A percentile compares a stretch with the other conserved stretches of the same genome.
These are phyloP conservation scores for Scophthalmus maximus DNA, from an alignment of 2,113 vertebrate genomes.

Conservation along the genomic window DNA sequence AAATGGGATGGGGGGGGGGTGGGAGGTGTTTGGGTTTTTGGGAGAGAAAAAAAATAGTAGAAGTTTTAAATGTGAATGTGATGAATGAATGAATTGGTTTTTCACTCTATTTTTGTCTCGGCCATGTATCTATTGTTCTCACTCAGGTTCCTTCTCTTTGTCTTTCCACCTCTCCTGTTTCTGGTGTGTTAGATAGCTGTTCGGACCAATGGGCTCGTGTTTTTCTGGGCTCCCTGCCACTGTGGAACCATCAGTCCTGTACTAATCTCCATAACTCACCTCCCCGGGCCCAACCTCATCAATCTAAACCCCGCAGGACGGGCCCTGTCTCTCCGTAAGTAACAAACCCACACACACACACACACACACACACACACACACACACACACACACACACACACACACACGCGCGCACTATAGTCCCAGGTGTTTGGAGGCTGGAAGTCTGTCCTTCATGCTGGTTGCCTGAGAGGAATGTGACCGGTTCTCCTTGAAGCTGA, in stretches of 20 bases:
- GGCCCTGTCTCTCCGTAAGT: constrained; percentile 37
- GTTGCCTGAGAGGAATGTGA: constrained; percentile 40
- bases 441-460: constrained; percentile 63
- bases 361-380: too few relatives aligned
- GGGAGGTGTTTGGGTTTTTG: background rate
- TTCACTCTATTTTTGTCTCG: constrained; percentile 42
- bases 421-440: constrained; percentile 60
- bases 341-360: constrained; percentile 26
- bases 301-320: constrained; percentile 70
- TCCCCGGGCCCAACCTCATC: constrained; percentile 69
- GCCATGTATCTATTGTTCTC: constrained; percentile 51
- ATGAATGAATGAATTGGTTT: constrained; percentile 11
- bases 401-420: constrained; percentile 3
- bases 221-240: constrained; percentile 76
- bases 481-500: constrained; percentile 48
- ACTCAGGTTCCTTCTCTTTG: constrained; percentile 28
- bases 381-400: constrained; percentile 22
- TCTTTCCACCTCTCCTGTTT: constrained; percentile 52
- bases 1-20: too few relatives aligned
- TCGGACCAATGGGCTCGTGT: constrained; percentile 61
- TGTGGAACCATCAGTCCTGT: constrained; percentile 74
- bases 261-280: constrained; percentile 78
- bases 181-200: constrained; percentile 68
- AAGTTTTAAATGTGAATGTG: constrained; percentile 51
- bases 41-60: constrained; percentile 15